These are phyloP conservation scores for Chaetura pelagica DNA, from an alignment of 2,113 vertebrate genomes.

Conservation along the genomic window DNA sequence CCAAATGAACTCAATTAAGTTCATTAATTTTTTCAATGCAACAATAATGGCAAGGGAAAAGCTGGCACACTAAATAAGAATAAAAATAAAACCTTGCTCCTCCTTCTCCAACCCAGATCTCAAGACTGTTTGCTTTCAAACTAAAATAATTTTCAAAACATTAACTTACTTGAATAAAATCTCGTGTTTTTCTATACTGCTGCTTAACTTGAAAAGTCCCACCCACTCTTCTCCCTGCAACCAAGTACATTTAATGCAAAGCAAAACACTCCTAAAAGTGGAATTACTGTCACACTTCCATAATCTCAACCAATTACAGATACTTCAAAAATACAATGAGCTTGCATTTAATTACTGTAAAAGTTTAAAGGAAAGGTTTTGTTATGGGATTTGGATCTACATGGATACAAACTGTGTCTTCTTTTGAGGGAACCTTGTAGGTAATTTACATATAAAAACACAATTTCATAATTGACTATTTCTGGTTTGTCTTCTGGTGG, in stretches of 20 bases:
- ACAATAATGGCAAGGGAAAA: not conserved
- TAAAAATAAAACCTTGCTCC: not conserved
- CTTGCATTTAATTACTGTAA: not conserved
- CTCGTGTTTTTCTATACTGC: slow-evolving; percentile 9
- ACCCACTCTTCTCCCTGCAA: slow-evolving; percentile 28
- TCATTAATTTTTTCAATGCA: slow-evolving; percentile 33
- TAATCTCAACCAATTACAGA: slow-evolving; percentile 59
- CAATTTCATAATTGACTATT: not conserved
- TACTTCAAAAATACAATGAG: slow-evolving; percentile 21
- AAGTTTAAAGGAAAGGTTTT: slow-evolving; percentile 11
- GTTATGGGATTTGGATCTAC: not conserved
- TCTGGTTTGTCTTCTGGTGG: not conserved
- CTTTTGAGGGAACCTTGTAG: not conserved
- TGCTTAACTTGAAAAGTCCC: slow-evolving; percentile 53
- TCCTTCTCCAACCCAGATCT: not conserved
- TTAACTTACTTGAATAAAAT: slow-evolving; percentile 27
- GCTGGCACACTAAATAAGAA: not conserved
- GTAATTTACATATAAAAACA: not conserved
- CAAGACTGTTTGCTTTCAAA: slow-evolving; percentile 29
- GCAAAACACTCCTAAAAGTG: slow-evolving; percentile 32
- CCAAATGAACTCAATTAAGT: slow-evolving; percentile 53
- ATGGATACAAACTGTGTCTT: not conserved
- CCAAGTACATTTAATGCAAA: slow-evolving; percentile 58
- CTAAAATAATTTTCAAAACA: slow-evolving; percentile 55
- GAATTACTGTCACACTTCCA: slow-evolving; percentile 34